These are phyloP conservation scores for Sternotherus odoratus DNA, from an alignment of 2,797 vertebrate genomes.

Conservation along the genomic window DNA sequence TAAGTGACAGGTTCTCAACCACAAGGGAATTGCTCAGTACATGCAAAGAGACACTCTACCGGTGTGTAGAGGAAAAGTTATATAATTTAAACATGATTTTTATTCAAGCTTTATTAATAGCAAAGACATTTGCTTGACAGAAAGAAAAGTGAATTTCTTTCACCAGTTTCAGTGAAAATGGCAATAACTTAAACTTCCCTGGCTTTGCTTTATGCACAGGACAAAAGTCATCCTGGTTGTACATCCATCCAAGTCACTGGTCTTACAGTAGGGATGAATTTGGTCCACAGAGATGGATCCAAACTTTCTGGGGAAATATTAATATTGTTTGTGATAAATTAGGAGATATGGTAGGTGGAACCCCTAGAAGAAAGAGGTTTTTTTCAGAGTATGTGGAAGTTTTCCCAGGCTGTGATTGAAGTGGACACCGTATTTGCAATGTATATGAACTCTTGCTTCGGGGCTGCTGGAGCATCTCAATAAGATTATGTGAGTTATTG, in stretches of 20 bases:
- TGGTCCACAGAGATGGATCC: neutral
- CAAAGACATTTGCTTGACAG: neutral
- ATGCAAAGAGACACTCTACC: neutral
- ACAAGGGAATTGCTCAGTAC: neutral
- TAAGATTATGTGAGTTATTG: slow-evolving; percentile 45
- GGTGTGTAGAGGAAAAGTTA: neutral
- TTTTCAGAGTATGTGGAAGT: slow-evolving; percentile 12
- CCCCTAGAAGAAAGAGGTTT: neutral
- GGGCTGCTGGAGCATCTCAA: slow-evolving; percentile 23
- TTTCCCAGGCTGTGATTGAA: slow-evolving; percentile 24
- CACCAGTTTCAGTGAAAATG: neutral
- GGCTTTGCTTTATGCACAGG: neutral
- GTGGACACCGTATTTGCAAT: neutral
- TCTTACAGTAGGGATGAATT: neutral
- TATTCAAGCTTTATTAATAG: neutral
- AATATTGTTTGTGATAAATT: fast-evolving
- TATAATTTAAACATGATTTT: neutral
- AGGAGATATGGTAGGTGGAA: neutral
- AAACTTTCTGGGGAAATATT: neutral
- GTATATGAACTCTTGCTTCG: neutral
- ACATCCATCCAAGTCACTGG: neutral
- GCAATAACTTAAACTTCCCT: neutral
- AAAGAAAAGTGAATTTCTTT: neutral
- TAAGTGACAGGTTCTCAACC: neutral
- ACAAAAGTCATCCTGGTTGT: fast-evolving